Conservation (phyloP, 2,113 vertebrate species). For the Erinaceus europaeus region DNA sequence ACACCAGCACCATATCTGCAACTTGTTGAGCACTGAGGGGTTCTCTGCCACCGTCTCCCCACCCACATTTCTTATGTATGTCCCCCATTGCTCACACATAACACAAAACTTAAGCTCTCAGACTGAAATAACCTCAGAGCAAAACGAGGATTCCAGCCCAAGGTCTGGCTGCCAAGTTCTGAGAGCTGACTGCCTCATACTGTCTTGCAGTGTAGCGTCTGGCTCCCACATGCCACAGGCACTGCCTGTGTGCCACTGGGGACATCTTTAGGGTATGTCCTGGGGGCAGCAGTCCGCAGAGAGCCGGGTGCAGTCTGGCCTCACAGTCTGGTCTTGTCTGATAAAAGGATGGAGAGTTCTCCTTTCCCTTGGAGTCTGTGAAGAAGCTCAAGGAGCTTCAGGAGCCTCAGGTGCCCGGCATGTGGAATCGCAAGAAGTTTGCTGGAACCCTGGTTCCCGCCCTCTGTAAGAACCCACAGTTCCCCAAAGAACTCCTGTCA, state of each 20-base stretch:
- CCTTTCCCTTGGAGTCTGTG: constrained; percentile 83
- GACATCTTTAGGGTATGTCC: not conserved
- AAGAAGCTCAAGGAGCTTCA: constrained; percentile 80
- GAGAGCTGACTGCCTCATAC: not conserved
- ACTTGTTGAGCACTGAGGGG: not conserved
- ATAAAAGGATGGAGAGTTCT: constrained; percentile 83
- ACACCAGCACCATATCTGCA: not conserved
- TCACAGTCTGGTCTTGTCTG: not conserved
- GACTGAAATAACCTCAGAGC: not conserved
- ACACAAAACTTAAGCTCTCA: not conserved
- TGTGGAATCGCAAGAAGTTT: not conserved
- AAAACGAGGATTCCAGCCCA: not conserved
- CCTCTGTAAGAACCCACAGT: constrained; percentile 67
- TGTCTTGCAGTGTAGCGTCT: not conserved
- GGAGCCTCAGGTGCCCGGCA: not conserved
- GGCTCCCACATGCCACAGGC: not conserved
- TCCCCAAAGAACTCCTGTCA: constrained; percentile 79
- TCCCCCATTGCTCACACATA: too few species aligned
- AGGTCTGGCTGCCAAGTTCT: not conserved
- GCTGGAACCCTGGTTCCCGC: fast-evolving
- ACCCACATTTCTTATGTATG: not conserved
- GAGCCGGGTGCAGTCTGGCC: not conserved
- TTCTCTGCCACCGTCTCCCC: not conserved
- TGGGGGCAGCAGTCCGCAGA: not conserved
- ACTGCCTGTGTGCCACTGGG: not conserved